phyloP scores from a whole-genome alignment of 2,113 vertebrate species.

The Lucifuga dentata region DNA sequence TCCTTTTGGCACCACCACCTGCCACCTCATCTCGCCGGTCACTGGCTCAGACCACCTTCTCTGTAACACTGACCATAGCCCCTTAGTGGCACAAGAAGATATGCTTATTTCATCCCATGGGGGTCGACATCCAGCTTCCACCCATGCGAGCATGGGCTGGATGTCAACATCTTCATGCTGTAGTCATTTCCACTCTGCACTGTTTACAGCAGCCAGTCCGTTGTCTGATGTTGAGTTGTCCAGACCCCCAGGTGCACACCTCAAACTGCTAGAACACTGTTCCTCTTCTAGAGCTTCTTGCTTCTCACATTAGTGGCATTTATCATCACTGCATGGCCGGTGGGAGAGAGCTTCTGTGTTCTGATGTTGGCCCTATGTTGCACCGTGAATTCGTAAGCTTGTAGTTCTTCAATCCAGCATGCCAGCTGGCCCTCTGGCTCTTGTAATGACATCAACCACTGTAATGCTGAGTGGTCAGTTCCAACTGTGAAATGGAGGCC shows the following conservation, averaged over 20 bases:
- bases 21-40: no score
- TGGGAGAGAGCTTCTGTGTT: background rate
- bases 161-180: background rate
- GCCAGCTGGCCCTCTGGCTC: slow-evolving; percentile 21
- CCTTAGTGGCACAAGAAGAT: background rate
- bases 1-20: no score
- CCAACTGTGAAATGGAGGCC: slow-evolving; percentile 21
- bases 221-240: background rate
- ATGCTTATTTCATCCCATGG: no score
- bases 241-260: background rate
- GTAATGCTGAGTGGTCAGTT: slow-evolving; percentile 24
- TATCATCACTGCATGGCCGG: background rate
- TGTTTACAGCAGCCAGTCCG: background rate
- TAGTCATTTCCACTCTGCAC: background rate
- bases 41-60: no score
- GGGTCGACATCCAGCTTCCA: no score
- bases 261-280: background rate
- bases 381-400: background rate
- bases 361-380: background rate
- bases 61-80: slow-evolving; percentile 4
- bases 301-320: slow-evolving; percentile 4
- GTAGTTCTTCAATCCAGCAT: background rate
- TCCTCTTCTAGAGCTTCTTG: background rate
- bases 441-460: slow-evolving; percentile 33
- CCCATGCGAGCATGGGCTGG: background rate